These are phyloP conservation scores for Cybosia mesomella DNA, from an alignment of 2,888 invertebrate genomes.

Conservation along the genomic window DNA sequence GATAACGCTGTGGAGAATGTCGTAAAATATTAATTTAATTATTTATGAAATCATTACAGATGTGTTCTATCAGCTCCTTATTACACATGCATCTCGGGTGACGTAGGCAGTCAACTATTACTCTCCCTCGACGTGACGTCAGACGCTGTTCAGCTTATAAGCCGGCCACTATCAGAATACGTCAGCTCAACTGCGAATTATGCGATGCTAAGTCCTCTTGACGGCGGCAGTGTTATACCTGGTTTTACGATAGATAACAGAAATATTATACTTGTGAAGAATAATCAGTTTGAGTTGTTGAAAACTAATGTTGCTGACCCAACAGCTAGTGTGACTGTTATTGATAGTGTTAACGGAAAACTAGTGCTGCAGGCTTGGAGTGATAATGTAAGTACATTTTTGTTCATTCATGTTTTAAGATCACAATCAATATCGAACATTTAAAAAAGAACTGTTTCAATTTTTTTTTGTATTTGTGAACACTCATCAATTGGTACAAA, in stretches of 20 bases:
- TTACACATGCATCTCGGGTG: conserved; percentile 89
- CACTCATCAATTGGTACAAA: too few relatives aligned
- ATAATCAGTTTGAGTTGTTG: conserved; percentile 67
- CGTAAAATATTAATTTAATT: too few relatives aligned
- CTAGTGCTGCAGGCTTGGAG: conserved; percentile 73
- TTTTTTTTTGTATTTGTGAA: too few relatives aligned
- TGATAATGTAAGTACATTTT: conserved; percentile 63
- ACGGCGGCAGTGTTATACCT: conserved; percentile 68
- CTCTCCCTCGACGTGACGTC: conserved; percentile 88
- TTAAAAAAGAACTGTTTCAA: too few relatives aligned
- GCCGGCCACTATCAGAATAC: conserved; percentile 76
- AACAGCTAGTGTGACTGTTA: conserved; percentile 68
- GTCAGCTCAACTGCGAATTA: conserved; percentile 54
- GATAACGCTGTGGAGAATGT: too few relatives aligned
- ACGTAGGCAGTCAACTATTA: conserved; percentile 79
- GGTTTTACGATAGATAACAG: conserved; percentile 76
- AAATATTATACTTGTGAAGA: conserved; percentile 71
- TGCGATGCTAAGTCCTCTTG: conserved; percentile 63
- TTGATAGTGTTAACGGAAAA: conserved; percentile 68
- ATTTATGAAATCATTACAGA: conserved; percentile 65
- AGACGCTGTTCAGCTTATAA: conserved; percentile 79
- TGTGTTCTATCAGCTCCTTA: conserved; percentile 89
- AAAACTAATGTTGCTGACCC: conserved; percentile 60
- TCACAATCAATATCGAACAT: too few relatives aligned
- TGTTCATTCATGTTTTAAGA: neutral